phyloP scores from a whole-genome alignment of 1,140 invertebrate species.

The Nasonia vitripennis region DNA sequence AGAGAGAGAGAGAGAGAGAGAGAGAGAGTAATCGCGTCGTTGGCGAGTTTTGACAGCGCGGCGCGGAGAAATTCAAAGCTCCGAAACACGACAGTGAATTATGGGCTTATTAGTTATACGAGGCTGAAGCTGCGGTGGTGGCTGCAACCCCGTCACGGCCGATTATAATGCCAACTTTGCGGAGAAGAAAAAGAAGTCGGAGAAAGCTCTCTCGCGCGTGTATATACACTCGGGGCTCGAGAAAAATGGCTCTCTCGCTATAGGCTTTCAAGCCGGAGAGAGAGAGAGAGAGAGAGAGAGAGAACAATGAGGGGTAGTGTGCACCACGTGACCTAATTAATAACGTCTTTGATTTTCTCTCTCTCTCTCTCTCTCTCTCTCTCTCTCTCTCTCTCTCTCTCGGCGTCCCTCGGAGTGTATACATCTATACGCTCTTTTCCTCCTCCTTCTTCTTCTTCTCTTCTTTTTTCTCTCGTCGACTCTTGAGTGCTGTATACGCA shows the following conservation, averaged over 20 bases:
- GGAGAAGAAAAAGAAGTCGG: conserved; percentile 25
- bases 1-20: background rate
- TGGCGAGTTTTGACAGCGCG: conserved; percentile 11
- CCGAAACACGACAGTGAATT: conserved; percentile 44
- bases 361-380: no score
- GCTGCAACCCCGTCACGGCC: conserved; percentile 12
- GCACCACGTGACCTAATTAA: conserved; percentile 60
- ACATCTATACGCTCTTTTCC: background rate
- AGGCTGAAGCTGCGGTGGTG: background rate
- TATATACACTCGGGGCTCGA: background rate
- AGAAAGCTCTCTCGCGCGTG: background rate
- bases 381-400: no score
- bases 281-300: no score
- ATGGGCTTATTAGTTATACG: conserved; percentile 48
- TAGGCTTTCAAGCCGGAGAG: conserved; percentile 8
- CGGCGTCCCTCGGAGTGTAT: no score
- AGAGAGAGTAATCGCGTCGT: background rate
- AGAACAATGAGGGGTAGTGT: conserved; percentile 38
- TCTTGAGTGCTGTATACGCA: conserved; percentile 35
- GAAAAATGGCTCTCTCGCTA: conserved; percentile 36
- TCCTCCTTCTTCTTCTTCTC: background rate
- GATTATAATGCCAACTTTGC: conserved; percentile 39
- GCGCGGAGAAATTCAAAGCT: background rate
- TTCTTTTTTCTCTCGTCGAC: conserved; percentile 1
- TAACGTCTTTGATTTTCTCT: conserved; percentile 45